Evolutionary conservation across 2,797 vertebrate genomes (phyloP).

Genomic region (Gymnothorax reevesii): DNA sequence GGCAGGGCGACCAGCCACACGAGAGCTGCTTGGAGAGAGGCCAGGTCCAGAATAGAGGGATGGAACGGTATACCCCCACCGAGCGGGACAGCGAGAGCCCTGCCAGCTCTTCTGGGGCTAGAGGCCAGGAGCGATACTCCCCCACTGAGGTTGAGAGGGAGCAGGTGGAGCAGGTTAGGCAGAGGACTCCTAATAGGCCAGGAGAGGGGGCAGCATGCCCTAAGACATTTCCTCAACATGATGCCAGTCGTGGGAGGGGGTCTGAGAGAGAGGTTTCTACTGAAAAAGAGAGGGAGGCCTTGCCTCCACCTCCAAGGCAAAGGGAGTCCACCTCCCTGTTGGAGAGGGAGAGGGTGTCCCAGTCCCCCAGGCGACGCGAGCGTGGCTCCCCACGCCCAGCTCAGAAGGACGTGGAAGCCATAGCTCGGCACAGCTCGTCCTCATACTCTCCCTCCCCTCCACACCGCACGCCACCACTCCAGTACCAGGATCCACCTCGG

Average conservation of each 20-base stretch:
- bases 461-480: conserved; percentile 71
- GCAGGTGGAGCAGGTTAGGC: conserved; percentile 13
- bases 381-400: conserved; percentile 48
- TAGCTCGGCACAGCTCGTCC: conserved; percentile 59
- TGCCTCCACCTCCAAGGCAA: neutral
- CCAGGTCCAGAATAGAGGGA: conserved; percentile 26
- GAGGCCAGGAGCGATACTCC: conserved; percentile 35
- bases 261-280: neutral
- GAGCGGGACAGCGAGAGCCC: conserved; percentile 61
- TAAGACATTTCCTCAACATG: neutral
- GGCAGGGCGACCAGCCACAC: neutral
- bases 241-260: neutral
- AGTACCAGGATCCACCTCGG: conserved; percentile 77
- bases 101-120: conserved; percentile 39
- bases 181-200: neutral
- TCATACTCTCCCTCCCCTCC: conserved; percentile 70
- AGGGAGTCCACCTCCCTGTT: neutral
- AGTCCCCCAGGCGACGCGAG: conserved; percentile 34
- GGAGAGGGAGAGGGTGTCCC: conserved; percentile 19
- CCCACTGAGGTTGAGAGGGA: conserved; percentile 39
- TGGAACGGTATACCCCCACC: conserved; percentile 64
- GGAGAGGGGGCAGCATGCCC: too few species aligned
- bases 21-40: conserved; percentile 28
- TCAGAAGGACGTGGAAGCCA: neutral
- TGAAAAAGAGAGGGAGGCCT: conserved; percentile 6